phyloP scores from a whole-genome alignment of 2,113 vertebrate species.

The Speoplatyrhinus poulsoni region DNA sequence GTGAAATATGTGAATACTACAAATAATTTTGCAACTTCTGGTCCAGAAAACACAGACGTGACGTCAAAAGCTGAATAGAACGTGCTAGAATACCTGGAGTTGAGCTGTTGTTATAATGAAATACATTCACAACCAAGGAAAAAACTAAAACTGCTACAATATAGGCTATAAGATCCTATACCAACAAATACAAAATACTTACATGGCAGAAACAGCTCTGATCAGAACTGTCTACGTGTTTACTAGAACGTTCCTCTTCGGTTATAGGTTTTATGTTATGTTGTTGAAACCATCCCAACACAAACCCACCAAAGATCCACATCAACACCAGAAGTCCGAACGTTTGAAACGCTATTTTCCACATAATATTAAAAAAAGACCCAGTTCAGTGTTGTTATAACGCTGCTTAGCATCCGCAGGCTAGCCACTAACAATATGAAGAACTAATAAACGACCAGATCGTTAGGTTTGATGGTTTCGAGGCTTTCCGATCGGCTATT shows the following conservation, averaged over 20 bases:
- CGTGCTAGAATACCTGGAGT: constrained; percentile 57
- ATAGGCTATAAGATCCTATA: no score
- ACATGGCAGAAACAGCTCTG: constrained; percentile 81
- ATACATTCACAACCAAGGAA: background rate
- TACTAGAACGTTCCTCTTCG: constrained; percentile 30
- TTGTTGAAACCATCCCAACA: constrained; percentile 68
- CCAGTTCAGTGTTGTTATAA: background rate
- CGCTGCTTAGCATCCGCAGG: no score
- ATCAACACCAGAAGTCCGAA: constrained; percentile 43
- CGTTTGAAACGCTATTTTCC: constrained; percentile 42
- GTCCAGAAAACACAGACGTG: constrained; percentile 22
- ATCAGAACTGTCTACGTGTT: constrained; percentile 43
- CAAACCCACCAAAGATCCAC: constrained; percentile 60
- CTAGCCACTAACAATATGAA: no score
- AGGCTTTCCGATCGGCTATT: no score
- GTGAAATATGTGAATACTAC: background rate
- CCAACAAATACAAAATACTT: constrained; percentile 31
- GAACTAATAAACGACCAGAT: no score
- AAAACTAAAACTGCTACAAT: background rate
- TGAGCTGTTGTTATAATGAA: background rate
- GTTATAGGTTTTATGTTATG: constrained; percentile 38
- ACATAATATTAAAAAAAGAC: constrained; percentile 44
- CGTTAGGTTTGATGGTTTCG: no score
- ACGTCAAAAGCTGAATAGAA: constrained; percentile 68
- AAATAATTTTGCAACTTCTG: background rate